phyloP scores from a whole-genome alignment of 1,140 invertebrate genomes.

The Halotydeus destructor region DNA sequence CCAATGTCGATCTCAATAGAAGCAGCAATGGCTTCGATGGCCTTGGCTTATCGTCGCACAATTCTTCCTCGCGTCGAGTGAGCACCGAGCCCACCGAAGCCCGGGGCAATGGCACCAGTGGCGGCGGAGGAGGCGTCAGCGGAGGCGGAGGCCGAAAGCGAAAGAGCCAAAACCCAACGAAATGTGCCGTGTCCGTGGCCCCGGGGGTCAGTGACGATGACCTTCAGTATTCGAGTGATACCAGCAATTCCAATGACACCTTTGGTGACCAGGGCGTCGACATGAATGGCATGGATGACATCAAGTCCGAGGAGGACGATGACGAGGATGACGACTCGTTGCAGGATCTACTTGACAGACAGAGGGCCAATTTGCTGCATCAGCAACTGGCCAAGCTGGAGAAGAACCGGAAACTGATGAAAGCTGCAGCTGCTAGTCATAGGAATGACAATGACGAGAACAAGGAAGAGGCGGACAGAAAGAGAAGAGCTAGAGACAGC shows the following conservation, averaged over 20 bases:
- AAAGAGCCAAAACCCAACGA: slow-evolving; percentile 74
- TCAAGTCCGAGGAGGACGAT: slow-evolving; percentile 12
- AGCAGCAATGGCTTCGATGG: slow-evolving; percentile 18
- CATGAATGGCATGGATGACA: slow-evolving; percentile 20
- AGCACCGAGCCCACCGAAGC: slow-evolving; percentile 26
- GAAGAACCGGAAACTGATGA: no score
- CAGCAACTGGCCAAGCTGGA: no score
- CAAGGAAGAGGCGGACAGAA: no score
- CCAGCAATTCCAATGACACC: slow-evolving; percentile 10
- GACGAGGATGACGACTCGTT: no score
- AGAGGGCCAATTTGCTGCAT: no score
- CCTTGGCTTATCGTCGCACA: no score
- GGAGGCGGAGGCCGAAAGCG: slow-evolving; percentile 38
- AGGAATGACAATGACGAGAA: no score
- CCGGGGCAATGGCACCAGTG: slow-evolving; percentile 37
- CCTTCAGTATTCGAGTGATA: slow-evolving; percentile 10
- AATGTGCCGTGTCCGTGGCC: slow-evolving; percentile 35
- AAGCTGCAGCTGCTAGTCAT: no score
- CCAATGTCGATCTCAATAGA: not conserved
- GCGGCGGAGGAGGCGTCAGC: slow-evolving; percentile 35
- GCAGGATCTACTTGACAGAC: no score
- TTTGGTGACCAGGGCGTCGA: slow-evolving; percentile 18
- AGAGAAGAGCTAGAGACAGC: no score
- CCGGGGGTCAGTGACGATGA: slow-evolving; percentile 26
- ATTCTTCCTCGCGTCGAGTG: not conserved